Evolutionary conservation across 2,888 invertebrate species (phyloP).

Genomic region (Myopa testacea): DNA sequence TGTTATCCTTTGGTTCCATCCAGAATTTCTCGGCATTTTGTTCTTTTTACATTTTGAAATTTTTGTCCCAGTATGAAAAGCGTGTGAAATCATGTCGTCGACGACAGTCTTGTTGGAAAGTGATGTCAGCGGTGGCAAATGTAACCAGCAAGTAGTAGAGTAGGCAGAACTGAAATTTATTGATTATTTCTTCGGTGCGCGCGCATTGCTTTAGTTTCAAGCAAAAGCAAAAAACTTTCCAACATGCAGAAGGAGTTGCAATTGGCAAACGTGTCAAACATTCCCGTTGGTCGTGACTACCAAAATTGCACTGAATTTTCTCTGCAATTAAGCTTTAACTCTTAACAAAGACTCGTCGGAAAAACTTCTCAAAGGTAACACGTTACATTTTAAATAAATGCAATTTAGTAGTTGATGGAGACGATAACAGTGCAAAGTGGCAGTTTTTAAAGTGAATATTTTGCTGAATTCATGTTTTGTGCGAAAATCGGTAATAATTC

Average conservation of each 20-base stretch:
- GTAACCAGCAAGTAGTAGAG: not conserved
- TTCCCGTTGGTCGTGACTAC: constrained; percentile 60
- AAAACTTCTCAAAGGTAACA: not conserved
- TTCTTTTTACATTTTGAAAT: no score
- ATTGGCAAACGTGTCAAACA: constrained; percentile 46
- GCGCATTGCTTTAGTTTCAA: constrained; percentile 60
- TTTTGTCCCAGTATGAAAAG: no score
- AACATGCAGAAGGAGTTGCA: constrained; percentile 17
- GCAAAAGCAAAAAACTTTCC: constrained; percentile 5
- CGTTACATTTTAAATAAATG: no score
- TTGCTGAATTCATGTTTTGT: no score
- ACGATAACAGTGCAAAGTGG: no score
- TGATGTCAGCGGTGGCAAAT: not conserved
- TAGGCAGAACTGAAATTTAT: constrained; percentile 50
- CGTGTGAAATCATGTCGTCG: no score
- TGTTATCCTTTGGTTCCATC: no score
- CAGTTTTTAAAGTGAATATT: no score
- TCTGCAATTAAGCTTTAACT: not conserved
- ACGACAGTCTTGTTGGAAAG: not conserved
- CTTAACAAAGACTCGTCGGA: not conserved
- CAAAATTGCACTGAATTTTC: constrained; percentile 38
- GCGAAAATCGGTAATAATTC: no score
- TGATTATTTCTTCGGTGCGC: constrained; percentile 60
- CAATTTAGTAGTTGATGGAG: no score
- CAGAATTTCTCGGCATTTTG: no score